phyloP scores from a whole-genome alignment of 2,888 invertebrate genomes.

The Ptychoptera contaminata region DNA sequence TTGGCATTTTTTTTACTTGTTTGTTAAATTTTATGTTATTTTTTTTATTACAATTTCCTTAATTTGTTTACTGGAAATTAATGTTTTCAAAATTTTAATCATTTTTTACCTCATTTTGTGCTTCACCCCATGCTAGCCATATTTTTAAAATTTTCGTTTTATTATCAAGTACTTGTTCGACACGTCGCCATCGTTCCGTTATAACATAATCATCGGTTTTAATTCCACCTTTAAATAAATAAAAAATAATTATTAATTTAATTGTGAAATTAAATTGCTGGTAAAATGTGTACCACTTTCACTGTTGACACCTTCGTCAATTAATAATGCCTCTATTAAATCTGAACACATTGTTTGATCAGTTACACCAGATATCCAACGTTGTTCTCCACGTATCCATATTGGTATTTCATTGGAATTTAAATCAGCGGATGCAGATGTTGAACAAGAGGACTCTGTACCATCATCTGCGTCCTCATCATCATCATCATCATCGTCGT shows the following conservation, averaged over 20 bases:
- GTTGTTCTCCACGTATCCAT: conserved; percentile 57
- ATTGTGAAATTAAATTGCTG: no score
- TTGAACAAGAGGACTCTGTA: conserved; percentile 6
- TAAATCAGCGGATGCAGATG: conserved; percentile 19
- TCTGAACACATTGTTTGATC: conserved; percentile 64
- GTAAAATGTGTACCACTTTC: background rate
- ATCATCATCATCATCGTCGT: background rate
- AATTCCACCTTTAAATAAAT: background rate
- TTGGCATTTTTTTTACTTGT: no score
- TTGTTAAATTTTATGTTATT: background rate
- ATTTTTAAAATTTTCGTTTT: conserved; percentile 53
- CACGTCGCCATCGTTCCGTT: conserved; percentile 55
- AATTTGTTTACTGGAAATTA: background rate
- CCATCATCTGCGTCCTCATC: background rate
- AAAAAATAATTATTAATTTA: no score
- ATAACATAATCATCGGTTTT: conserved; percentile 38
- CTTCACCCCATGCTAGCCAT: conserved; percentile 59
- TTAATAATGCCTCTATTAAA: conserved; percentile 54
- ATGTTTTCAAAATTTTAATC: background rate
- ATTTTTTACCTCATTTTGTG: conserved; percentile 38
- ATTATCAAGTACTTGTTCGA: conserved; percentile 53
- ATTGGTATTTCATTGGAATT: conserved; percentile 48
- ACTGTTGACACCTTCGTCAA: conserved; percentile 28
- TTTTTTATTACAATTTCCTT: background rate
- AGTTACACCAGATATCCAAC: conserved; percentile 66